Base-by-base conservation (phyloP, 2,797 vertebrate genomes). In the Phaenicophaeus curvirostris region DNA sequence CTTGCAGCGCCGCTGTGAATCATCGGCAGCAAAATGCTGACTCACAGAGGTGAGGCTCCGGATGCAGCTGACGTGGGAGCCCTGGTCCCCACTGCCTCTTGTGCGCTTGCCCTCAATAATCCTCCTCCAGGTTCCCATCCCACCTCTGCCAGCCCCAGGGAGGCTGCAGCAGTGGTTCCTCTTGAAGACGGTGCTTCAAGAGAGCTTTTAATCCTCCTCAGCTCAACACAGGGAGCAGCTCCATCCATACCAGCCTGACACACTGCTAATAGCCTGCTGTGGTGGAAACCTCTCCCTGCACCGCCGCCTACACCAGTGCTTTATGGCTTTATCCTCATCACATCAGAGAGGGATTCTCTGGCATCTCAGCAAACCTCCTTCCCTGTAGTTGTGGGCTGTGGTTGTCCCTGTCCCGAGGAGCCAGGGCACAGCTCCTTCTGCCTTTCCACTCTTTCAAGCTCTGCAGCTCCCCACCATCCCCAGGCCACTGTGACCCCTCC, bases 21-120 rank as follows among this genome's bases (percentile, higher is more conserved):
- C 94, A 91, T 3, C 42, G 1, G n/a, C 77, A 54, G 50, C 6
- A 6, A 27, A 82, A 58, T 2, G 78, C 71, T 96, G 95, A 93
- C 90, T 95, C 93, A 93, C 78, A 23, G 80, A 78, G 89, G 46
- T 62, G 83, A 90, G 68, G 72, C 68, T 94, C 87, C 8, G 33
- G 68, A 9, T 63, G 72, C 5, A 3, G 55, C 85, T 80, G 91
- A 61, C 6, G 16, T 2, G 3, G 50, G 76, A 95, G 81, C 67
- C 71, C 57, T 4, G 18, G 13, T 50, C 69, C 77, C 69, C 2
- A 6, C 73, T 69, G 41, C 72, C 58, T 31, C 62, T 82, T 11
- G 16, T 9, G 1, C 18, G 33, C 15, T 5, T 3, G 2, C 35
- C 58, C 37, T 54, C 2, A 1, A 9, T 15, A 55, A 8, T 21